A percentile compares a stretch with the other conserved stretches of the same genome.
phyloP scores from a whole-genome alignment of 2,113 vertebrate genomes.

The Brachionichthys hirsutus region DNA sequence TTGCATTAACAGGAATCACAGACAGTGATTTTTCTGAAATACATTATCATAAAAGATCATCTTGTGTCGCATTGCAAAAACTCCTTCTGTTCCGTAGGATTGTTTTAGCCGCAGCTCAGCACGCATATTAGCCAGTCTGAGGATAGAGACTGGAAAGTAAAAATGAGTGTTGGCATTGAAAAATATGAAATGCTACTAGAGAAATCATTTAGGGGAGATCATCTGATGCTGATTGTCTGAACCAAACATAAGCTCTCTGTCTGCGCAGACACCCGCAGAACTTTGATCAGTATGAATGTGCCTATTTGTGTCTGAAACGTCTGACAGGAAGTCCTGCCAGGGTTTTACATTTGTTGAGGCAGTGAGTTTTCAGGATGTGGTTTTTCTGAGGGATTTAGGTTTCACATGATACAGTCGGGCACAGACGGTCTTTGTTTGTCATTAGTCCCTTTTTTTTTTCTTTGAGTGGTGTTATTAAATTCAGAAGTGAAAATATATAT shows the following conservation, averaged over 20 bases:
- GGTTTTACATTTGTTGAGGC: constrained; percentile 51
- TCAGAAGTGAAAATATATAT: constrained; percentile 42
- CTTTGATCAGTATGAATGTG: constrained; percentile 65
- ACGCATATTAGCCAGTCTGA: not conserved
- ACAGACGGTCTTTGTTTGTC: constrained; percentile 64
- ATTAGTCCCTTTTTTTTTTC: constrained; percentile 48
- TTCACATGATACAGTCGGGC: constrained; percentile 53
- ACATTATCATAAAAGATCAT: too few relatives aligned
- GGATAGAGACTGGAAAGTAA: not conserved
- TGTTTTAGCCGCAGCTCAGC: not conserved
- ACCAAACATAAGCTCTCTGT: constrained; percentile 34
- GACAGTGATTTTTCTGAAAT: not conserved
- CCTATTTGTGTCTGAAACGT: constrained; percentile 62
- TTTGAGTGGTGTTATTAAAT: constrained; percentile 23
- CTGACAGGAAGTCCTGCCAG: constrained; percentile 53
- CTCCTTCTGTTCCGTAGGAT: too few relatives aligned
- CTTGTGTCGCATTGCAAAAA: too few relatives aligned
- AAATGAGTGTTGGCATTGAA: not conserved
- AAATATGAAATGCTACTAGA: too few relatives aligned
- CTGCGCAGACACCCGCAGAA: constrained; percentile 34
- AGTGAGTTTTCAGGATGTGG: constrained; percentile 66
- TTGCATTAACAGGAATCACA: not conserved
- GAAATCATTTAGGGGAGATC: not conserved
- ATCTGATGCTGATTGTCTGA: constrained; percentile 34
- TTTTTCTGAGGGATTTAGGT: constrained; percentile 58